Base-by-base conservation (phyloP, 1,140 invertebrate genomes). In the Tetragonula clypearis region DNA sequence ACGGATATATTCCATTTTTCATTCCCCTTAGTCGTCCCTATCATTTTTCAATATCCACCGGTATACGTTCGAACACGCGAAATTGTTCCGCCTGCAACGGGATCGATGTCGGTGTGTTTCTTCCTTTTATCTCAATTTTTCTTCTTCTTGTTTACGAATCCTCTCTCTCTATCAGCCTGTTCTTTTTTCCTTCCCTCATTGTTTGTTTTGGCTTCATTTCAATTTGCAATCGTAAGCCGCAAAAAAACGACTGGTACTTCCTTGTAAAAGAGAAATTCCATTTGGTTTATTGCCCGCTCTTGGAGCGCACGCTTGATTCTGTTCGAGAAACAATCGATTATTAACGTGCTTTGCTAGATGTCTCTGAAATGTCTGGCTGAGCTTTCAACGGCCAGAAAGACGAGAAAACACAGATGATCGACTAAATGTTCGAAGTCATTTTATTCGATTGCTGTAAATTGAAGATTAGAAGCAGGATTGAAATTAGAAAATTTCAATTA, bases 31-130 rank as follows among this genome's bases (percentile, higher is more conserved):
- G 72, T 66, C 58, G 69, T 71, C 35, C 78, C 81, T 83, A 88
- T 89, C 86, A 85, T 90, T 89, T 90, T 90, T 90, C 82, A 89
- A 90, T 89, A 87, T 85, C 82, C 79, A 81, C 56, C 17, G 30
- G 53, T 83, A 84, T 69, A 79, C 77, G 21, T 23, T 79, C 78
- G 71, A 72, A 90, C 30, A 30, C 78, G 77, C 60, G 66, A 81
- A 76, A 87, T 83, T 87, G 74, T 77, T 62, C 72, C 75, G 21
- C 15, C 15, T 53, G 55, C 41, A 35, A 30, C 53, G 19, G 19
- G 35, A 15, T 30, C 68, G 19, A 65, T 80, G 17, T 80, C 26
- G 26, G n/a, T 41, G 35, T 23, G 49, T 68, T 26, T 84, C 77
- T 56, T 30, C n/a, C 9, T 66, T 30, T 41, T 41, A 23, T 4